Percentiles rank a stretch among this genome's conserved stretches.
Conservation (phyloP, 2,888 invertebrate genomes). For the Conistra vaccinii region DNA sequence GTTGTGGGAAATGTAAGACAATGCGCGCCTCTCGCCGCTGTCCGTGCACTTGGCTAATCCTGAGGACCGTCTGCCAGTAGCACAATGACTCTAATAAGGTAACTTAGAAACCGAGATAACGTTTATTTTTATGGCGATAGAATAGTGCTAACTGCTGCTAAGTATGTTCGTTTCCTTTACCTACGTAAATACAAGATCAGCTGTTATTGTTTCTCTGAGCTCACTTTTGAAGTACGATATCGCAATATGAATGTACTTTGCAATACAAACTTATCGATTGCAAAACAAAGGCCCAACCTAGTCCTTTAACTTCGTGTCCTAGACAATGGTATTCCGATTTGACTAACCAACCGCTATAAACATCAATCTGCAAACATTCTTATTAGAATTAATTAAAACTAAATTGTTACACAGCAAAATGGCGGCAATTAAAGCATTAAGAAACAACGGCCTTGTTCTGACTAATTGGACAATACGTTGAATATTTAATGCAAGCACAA, state of each 20-base stretch:
- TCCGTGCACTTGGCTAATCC: slow-evolving; percentile 68
- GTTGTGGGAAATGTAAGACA: slow-evolving; percentile 72
- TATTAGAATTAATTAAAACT: slow-evolving; percentile 67
- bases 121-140: slow-evolving; percentile 44
- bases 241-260: slow-evolving; percentile 39
- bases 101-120: slow-evolving; percentile 57
- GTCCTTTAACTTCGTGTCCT: slow-evolving; percentile 42
- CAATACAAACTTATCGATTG: slow-evolving; percentile 48
- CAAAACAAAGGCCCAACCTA: slow-evolving; percentile 52
- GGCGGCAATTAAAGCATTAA: slow-evolving; percentile 78
- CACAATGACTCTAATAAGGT: slow-evolving; percentile 64
- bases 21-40: slow-evolving; percentile 51
- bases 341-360: slow-evolving; percentile 55
- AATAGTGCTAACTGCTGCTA: slow-evolving; percentile 53
- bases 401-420: slow-evolving; percentile 74
- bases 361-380: slow-evolving; percentile 69
- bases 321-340: slow-evolving; percentile 47
- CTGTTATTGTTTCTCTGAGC: slow-evolving; percentile 16
- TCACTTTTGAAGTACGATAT: slow-evolving; percentile 26
- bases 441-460: slow-evolving; percentile 79
- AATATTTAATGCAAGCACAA: slow-evolving; percentile 74
- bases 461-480: slow-evolving; percentile 78
- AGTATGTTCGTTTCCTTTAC: slow-evolving; percentile 37
- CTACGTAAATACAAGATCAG: slow-evolving; percentile 16
- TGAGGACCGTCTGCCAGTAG: slow-evolving; percentile 54